phyloP scores from a whole-genome alignment of 2,113 vertebrate genomes.

The Gadus chalcogrammus region DNA sequence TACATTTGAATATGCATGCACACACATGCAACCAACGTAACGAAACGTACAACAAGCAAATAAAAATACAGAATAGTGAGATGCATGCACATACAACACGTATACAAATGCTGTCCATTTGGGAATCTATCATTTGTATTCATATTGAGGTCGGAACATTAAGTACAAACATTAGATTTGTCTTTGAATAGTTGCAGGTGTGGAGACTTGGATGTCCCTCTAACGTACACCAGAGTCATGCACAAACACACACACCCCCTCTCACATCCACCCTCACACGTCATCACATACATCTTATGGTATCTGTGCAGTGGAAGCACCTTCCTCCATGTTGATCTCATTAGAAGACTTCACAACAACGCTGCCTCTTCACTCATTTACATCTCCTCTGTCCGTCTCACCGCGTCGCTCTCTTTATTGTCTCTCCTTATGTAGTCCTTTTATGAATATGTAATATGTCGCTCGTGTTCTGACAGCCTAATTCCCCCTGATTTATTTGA shows the following conservation, averaged over 20 bases:
- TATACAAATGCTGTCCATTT: too few relatives aligned
- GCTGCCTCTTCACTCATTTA: background rate
- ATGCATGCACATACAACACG: too few relatives aligned
- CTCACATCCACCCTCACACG: background rate
- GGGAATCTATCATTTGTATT: too few relatives aligned
- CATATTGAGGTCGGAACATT: too few relatives aligned
- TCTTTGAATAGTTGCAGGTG: too few relatives aligned
- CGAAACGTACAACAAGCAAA: too few relatives aligned
- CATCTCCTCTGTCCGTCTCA: background rate
- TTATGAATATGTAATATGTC: conserved; percentile 20
- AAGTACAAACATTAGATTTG: too few relatives aligned
- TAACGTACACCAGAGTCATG: background rate
- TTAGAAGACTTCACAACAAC: conserved; percentile 1
- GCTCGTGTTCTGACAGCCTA: conserved; percentile 21
- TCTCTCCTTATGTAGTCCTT: background rate
- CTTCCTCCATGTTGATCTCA: conserved; percentile 5
- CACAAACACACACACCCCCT: background rate
- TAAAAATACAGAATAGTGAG: too few relatives aligned
- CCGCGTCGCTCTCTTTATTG: background rate
- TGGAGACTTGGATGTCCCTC: background rate
- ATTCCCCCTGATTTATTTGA: conserved; percentile 25
- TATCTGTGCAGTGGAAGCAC: background rate
- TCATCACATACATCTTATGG: background rate
- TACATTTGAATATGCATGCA: too few relatives aligned
- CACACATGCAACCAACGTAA: too few relatives aligned